Evolutionary conservation across 2,113 vertebrate species (phyloP).

Genomic region (Tetrao urogallus): DNA sequence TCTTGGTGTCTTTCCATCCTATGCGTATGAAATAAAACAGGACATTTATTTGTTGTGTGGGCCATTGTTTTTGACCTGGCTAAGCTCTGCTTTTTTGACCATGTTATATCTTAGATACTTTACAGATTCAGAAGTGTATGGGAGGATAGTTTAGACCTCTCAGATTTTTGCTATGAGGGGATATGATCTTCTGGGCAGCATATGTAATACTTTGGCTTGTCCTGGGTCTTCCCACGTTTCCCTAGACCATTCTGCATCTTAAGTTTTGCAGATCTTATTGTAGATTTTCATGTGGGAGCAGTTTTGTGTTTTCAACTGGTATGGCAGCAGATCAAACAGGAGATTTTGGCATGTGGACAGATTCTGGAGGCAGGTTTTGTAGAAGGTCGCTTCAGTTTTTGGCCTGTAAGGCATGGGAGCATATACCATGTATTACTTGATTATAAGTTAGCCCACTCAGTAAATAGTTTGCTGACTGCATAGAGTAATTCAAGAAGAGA

Average conservation of each 20-base stretch:
- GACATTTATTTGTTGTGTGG: rapidly evolving
- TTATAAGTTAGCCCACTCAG: constrained; percentile 61
- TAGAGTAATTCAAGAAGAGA: constrained; percentile 35
- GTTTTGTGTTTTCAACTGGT: constrained; percentile 69
- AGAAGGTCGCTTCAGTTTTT: constrained; percentile 41
- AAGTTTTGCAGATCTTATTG: constrained; percentile 59
- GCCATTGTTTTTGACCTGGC: background rate
- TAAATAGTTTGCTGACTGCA: constrained; percentile 54
- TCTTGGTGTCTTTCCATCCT: background rate
- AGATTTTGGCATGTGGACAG: constrained; percentile 40
- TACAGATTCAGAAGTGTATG: background rate
- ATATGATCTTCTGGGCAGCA: constrained; percentile 41
- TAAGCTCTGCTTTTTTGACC: background rate
- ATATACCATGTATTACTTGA: constrained; percentile 40
- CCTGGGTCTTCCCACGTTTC: constrained; percentile 64
- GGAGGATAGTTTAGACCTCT: background rate
- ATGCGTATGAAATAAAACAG: background rate
- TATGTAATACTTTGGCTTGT: constrained; percentile 60
- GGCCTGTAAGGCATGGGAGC: constrained; percentile 47
- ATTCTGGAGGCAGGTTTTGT: constrained; percentile 63
- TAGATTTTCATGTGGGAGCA: constrained; percentile 65
- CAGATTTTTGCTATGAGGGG: background rate
- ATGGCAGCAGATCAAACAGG: constrained; percentile 67
- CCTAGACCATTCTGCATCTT: constrained; percentile 37
- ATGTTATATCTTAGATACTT: background rate